These are phyloP conservation scores for Tenodera sinensis DNA, from an alignment of 2,888 invertebrate genomes.

Conservation along the genomic window DNA sequence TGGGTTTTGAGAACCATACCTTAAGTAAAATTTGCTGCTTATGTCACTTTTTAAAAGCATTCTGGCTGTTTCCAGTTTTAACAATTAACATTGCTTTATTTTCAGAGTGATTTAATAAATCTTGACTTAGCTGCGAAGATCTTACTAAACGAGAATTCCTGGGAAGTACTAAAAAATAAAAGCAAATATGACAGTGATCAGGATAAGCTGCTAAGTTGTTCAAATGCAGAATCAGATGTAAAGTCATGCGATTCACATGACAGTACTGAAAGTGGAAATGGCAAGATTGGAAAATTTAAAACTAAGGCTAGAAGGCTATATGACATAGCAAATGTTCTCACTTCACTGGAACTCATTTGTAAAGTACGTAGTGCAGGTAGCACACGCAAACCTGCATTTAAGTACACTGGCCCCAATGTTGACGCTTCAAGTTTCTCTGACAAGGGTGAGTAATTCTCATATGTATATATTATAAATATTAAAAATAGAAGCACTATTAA, in stretches of 20 bases:
- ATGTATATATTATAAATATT: no score
- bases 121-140: conserved; percentile 65
- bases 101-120: conserved; percentile 61
- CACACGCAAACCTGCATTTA: conserved; percentile 64
- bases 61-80: not conserved
- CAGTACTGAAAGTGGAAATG: not conserved
- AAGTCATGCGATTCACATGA: conserved; percentile 43
- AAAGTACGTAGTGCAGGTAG: conserved; percentile 59
- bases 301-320: conserved; percentile 70
- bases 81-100: conserved; percentile 29
- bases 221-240: conserved; percentile 48
- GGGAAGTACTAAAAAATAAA: not conserved
- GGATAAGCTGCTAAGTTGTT: not conserved
- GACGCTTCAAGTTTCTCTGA: not conserved
- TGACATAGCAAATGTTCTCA: conserved; percentile 74
- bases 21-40: no score
- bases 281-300: conserved; percentile 43
- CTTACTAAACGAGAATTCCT: conserved; percentile 50
- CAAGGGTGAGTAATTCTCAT: not conserved
- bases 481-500: no score
- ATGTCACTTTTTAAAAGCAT: not conserved
- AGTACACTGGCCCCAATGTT: conserved; percentile 55
- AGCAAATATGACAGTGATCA: no score
- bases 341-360: conserved; percentile 67
- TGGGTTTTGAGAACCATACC: no score